Evolutionary conservation across 92 coral and sea anemone genomes (phyloP).

Genomic region (Phymanthus crucifer): DNA sequence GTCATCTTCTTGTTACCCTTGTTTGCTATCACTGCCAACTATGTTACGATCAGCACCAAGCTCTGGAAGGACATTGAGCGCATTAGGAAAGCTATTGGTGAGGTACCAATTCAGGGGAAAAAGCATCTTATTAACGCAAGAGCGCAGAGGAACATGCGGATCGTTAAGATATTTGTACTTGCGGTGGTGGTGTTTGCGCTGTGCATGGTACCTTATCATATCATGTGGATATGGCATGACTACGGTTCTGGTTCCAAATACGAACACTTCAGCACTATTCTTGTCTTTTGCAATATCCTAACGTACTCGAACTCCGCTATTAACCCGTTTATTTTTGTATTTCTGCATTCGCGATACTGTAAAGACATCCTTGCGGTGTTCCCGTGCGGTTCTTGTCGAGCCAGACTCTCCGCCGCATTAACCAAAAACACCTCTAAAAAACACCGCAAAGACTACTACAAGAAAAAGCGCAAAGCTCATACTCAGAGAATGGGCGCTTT

Average conservation of each 20-base stretch:
- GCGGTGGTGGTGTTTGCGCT: conserved; percentile 71
- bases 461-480: not conserved
- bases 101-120: conserved; percentile 43
- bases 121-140: conserved; percentile 64
- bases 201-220: conserved; percentile 78
- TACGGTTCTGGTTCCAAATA: conserved; percentile 55
- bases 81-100: conserved; percentile 65
- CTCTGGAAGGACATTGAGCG: conserved; percentile 82
- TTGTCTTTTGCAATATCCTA: conserved; percentile 70
- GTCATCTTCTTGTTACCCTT: conserved; percentile 66
- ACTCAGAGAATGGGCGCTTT: not conserved
- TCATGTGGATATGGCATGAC: conserved; percentile 89
- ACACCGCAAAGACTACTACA: not conserved
- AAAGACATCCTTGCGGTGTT: conserved; percentile 49
- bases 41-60: conserved; percentile 68
- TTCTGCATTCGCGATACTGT: conserved; percentile 74
- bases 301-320: conserved; percentile 74
- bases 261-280: conserved; percentile 44
- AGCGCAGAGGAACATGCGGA: conserved; percentile 79
- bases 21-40: conserved; percentile 67
- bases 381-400: conserved; percentile 29
- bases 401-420: not conserved
- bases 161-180: conserved; percentile 69
- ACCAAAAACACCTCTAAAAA: not conserved
- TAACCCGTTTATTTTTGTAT: conserved; percentile 81